Conservation (phyloP, 2,888 invertebrate species). For the Drosophila bunnanda region DNA sequence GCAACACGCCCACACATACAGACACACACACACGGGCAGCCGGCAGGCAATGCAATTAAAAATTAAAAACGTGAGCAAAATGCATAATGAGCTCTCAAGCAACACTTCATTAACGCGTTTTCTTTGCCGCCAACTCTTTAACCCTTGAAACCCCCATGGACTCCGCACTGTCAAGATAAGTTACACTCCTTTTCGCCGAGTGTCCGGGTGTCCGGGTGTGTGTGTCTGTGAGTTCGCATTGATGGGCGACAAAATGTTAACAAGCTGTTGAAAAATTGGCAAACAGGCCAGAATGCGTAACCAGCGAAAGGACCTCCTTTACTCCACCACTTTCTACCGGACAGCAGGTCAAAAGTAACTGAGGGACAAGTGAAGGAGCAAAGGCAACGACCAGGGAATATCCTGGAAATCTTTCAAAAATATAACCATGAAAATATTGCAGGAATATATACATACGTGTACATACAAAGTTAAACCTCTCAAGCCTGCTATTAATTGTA, state of each 20-base stretch:
- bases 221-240: slow-evolving; percentile 37
- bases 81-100: slow-evolving; percentile 75
- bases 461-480: background rate
- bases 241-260: slow-evolving; percentile 79
- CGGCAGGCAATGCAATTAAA: slow-evolving; percentile 70
- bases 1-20: slow-evolving; percentile 2
- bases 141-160: background rate
- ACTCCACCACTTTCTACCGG: background rate
- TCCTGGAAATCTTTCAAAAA: background rate
- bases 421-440: background rate
- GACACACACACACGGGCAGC: slow-evolving; percentile 12
- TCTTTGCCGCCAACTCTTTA: slow-evolving; percentile 30
- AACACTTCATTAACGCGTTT: slow-evolving; percentile 77
- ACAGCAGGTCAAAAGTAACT: slow-evolving; percentile 13
- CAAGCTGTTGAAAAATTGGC: slow-evolving; percentile 76
- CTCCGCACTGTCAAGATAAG: slow-evolving; percentile 38
- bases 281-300: slow-evolving; percentile 47
- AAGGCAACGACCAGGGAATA: background rate
- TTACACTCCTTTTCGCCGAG: slow-evolving; percentile 23
- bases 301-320: slow-evolving; percentile 28
- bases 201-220: background rate
- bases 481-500: background rate
- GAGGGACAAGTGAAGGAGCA: background rate
- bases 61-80: slow-evolving; percentile 77
- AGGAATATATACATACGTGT: background rate